Conservation (phyloP, 2,797 vertebrate species). For the Chromis chromis region DNA sequence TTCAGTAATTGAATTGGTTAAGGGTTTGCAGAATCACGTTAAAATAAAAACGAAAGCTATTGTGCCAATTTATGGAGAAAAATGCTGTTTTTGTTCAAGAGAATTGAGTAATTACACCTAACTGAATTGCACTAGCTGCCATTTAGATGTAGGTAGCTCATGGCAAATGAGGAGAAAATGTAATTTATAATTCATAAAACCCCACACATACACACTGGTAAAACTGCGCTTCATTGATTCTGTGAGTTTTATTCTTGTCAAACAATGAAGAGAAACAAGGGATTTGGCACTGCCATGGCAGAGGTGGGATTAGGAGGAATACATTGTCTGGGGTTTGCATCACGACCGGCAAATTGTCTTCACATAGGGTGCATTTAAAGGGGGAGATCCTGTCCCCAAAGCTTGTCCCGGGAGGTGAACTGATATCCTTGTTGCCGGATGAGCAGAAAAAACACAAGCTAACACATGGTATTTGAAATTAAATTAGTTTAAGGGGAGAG, state of each 20-base stretch:
- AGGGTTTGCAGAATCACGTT: background rate
- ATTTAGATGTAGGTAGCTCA: background rate
- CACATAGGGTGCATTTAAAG: background rate
- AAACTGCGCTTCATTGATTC: background rate
- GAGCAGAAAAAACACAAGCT: constrained; percentile 32
- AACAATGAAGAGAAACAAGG: background rate
- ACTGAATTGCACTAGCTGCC: background rate
- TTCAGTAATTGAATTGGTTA: constrained; percentile 9
- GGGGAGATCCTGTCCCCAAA: constrained; percentile 13
- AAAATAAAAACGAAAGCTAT: background rate
- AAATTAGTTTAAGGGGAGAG: constrained; percentile 27
- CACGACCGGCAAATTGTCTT: constrained; percentile 24
- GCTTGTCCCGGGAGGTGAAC: constrained; percentile 9
- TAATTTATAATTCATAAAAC: too few relatives aligned
- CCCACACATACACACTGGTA: background rate
- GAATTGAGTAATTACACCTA: background rate
- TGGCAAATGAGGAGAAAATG: background rate
- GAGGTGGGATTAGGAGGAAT: constrained; percentile 16
- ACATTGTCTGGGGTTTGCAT: constrained; percentile 22
- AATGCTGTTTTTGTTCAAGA: background rate
- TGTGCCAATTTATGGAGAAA: background rate
- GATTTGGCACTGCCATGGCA: constrained; percentile 11
- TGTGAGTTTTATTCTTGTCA: background rate
- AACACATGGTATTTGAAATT: constrained; percentile 32
- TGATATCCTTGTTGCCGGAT: constrained; percentile 15